phyloP scores from a whole-genome alignment of 2,113 vertebrate species.

The Cochlearius cochlearius region DNA sequence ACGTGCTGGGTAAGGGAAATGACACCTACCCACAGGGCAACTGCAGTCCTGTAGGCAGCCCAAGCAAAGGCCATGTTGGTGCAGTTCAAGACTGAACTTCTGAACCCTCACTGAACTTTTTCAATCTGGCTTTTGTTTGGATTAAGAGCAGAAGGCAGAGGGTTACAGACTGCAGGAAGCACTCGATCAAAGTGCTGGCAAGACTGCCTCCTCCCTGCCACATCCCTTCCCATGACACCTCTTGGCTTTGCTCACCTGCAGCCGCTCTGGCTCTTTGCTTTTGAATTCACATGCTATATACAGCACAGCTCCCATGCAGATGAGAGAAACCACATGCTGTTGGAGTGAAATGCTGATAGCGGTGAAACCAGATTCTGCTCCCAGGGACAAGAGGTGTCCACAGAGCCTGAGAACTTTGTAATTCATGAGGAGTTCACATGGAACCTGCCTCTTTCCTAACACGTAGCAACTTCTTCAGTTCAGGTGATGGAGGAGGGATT shows the following conservation, averaged over 20 bases:
- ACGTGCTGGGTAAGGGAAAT: neutral
- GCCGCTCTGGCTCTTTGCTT: constrained; percentile 9
- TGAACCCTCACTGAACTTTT: constrained; percentile 37
- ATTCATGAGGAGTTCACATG: neutral
- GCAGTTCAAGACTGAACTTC: constrained; percentile 25
- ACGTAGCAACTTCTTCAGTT: neutral
- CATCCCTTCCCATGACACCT: constrained; percentile 48
- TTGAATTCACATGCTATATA: neutral
- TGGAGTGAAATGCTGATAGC: neutral
- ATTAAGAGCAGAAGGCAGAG: constrained; percentile 50
- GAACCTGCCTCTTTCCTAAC: neutral
- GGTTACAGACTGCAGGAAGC: constrained; percentile 49
- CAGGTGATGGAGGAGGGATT: neutral
- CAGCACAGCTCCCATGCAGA: neutral
- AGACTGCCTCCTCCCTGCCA: constrained; percentile 46
- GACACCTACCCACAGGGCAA: neutral
- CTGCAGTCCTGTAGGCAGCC: neutral
- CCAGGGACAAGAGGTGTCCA: neutral
- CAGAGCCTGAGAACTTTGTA: neutral
- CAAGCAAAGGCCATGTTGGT: neutral
- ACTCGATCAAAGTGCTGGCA: constrained; percentile 61
- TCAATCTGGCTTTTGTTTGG: constrained; percentile 51
- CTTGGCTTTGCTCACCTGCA: constrained; percentile 62
- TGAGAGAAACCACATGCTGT: constrained; percentile 44
- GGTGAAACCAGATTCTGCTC: constrained; percentile 34